Evolutionary conservation across 2,888 invertebrate species (phyloP).

Genomic region (Agonopterix arenella): DNA sequence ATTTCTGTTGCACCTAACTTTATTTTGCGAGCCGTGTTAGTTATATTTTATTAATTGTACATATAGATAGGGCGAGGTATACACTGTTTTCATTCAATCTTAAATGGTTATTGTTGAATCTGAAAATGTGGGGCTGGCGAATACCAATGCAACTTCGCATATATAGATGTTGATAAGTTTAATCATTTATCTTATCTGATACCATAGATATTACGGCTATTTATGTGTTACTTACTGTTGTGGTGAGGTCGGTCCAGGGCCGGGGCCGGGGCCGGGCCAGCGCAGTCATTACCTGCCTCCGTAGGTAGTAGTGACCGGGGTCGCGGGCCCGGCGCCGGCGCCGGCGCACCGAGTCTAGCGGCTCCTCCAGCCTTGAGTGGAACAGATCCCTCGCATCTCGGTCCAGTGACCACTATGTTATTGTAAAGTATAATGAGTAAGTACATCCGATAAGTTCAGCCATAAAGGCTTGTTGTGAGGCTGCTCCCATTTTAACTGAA

Average conservation of each 20-base stretch:
- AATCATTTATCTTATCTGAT: conserved; percentile 45
- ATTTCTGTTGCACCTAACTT: conserved; percentile 66
- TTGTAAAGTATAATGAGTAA: conserved; percentile 36
- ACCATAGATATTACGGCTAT: conserved; percentile 53
- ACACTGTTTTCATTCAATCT: conserved; percentile 52
- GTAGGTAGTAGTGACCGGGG: background rate
- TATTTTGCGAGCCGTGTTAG: conserved; percentile 66
- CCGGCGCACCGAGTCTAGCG: background rate
- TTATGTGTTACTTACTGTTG: conserved; percentile 51
- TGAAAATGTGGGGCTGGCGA: conserved; percentile 48
- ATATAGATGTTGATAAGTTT: conserved; percentile 45
- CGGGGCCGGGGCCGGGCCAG: background rate
- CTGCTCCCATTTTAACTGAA: conserved; percentile 58
- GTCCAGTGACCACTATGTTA: conserved; percentile 34
- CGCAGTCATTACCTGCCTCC: background rate
- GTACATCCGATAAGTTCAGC: conserved; percentile 35
- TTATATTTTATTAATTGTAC: conserved; percentile 65
- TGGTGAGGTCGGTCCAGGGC: conserved; percentile 29
- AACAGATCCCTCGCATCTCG: conserved; percentile 51
- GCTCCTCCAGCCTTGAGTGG: conserved; percentile 25
- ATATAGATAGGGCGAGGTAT: conserved; percentile 69
- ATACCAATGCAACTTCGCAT: conserved; percentile 57
- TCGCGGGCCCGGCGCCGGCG: background rate
- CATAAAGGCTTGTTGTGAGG: conserved; percentile 42
- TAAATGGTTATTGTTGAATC: conserved; percentile 60